Percentiles rank a stretch among this genome's conserved stretches.
Conservation (phyloP, 2,888 invertebrate species). For the Dimorphilus gyrociliatus region DNA sequence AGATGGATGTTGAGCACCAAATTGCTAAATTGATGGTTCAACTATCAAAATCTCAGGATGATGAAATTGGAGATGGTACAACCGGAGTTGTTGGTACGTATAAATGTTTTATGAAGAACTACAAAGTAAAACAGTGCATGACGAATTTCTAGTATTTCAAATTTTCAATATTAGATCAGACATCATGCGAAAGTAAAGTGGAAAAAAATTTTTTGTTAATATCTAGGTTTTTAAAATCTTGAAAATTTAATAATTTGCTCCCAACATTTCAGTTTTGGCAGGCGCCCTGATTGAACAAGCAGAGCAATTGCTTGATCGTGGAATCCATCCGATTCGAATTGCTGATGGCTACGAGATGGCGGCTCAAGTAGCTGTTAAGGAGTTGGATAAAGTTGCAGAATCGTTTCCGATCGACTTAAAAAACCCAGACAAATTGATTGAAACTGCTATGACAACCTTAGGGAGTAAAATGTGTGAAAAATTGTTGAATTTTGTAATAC, state of each 20-base stretch:
- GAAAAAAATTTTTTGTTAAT: background rate
- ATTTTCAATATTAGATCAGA: no score
- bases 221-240: background rate
- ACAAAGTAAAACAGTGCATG: background rate
- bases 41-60: constrained; percentile 92
- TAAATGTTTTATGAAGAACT: background rate
- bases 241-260: background rate
- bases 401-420: constrained; percentile 67
- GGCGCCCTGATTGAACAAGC: constrained; percentile 90
- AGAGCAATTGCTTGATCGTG: constrained; percentile 72
- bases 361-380: constrained; percentile 65
- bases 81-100: constrained; percentile 77
- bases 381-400: constrained; percentile 73
- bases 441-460: constrained; percentile 91
- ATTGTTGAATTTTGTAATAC: background rate
- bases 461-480: constrained; percentile 73
- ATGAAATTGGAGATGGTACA: constrained; percentile 98
- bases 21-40: constrained; percentile 96
- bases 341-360: constrained; percentile 98
- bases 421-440: constrained; percentile 66
- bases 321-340: constrained; percentile 94
- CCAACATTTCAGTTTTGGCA: constrained; percentile 45
- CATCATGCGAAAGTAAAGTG: background rate
- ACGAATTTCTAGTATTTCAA: no score
- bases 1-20: constrained; percentile 98